Conservation (phyloP, 2,797 vertebrate species). For the Danio choprae region DNA sequence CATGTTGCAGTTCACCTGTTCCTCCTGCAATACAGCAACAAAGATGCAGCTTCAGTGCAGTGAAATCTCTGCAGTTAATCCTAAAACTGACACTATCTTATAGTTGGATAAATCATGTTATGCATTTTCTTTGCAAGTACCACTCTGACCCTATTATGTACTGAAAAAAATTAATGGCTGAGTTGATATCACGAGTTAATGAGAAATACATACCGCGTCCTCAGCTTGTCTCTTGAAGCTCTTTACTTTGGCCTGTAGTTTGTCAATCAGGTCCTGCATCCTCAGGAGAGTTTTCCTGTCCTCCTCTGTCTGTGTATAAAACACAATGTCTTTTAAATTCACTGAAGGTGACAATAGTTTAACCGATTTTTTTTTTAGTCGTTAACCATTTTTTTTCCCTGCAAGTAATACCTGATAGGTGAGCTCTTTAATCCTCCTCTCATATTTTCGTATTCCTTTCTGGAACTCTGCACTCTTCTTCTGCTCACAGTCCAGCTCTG, state of each 20-base stretch:
- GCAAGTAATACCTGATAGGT: constrained; percentile 80
- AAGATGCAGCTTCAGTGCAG: background rate
- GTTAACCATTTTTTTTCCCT: background rate
- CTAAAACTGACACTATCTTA: background rate
- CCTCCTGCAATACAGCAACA: constrained; percentile 80
- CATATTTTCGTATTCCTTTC: constrained; percentile 82
- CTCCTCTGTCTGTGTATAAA: constrained; percentile 84
- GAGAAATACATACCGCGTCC: constrained; percentile 82
- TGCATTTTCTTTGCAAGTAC: background rate
- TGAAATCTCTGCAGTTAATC: background rate
- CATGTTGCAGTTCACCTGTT: constrained; percentile 85
- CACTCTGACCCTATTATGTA: background rate
- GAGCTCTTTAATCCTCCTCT: constrained; percentile 84
- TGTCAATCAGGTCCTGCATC: constrained; percentile 94
- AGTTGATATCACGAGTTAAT: background rate
- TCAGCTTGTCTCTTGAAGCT: constrained; percentile 93
- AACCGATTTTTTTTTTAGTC: too few relatives aligned
- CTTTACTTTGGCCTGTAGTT: constrained; percentile 94
- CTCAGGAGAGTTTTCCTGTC: constrained; percentile 90
- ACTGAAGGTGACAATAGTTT: background rate
- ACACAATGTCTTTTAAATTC: constrained; percentile 21
- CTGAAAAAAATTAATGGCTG: background rate
- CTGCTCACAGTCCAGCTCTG: constrained; percentile 83
- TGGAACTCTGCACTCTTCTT: constrained; percentile 82
- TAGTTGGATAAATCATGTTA: background rate